Base-by-base conservation (phyloP, 2,888 invertebrate genomes). In the Drosophila algonquin region DNA sequence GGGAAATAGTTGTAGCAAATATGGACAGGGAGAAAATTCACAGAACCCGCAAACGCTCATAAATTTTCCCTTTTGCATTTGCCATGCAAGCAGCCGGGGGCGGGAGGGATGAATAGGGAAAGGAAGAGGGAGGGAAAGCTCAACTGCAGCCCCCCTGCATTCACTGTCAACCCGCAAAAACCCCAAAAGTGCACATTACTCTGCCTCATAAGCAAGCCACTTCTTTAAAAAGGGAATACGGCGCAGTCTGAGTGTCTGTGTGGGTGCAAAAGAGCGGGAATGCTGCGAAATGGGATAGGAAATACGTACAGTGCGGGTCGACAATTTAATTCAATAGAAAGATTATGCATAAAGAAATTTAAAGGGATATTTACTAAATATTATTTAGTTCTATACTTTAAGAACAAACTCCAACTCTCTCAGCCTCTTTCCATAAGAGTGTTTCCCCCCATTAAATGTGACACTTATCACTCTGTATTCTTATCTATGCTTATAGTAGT, bases 61-160 rank as follows among this genome's bases (percentile, higher is more conserved):
- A 79, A 75, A 84, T 87, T 76, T 76, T 53, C 52, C 61, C 59
- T 80, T 83, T 69, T 40, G 32, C 48, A 52, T 59, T 58, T 40
- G 0, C 40, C 52, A 46, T 52, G 68, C 60, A 24, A 24, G 24
- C 24, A 55, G 56, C 46, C 18, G 56, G 10, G 56, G 27, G 27
- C 56, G 63, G 52, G 54, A 59, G 16, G 9, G 30, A 53, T 58
- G 44, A 24, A 55, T 10, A 12, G 32, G 12, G 24, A 24, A 5
- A 24, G 61, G 53, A 51, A 30, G 2, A 7, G 61, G 51, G 53
- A 45, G 44, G 48, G 44, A 57, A 35, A 55, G 53, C 52, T 51
- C 58, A 60, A 46, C 60, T 48, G 62, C 50, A 57, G 30, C 61
- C 61, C 45, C 45, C 24, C 24, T 5, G 21, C 21, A 74, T 56